A percentile compares a stretch with the other conserved stretches of the same genome.
Conservation (phyloP, 2,113 vertebrate genomes). For the Eidolon helvum region DNA sequence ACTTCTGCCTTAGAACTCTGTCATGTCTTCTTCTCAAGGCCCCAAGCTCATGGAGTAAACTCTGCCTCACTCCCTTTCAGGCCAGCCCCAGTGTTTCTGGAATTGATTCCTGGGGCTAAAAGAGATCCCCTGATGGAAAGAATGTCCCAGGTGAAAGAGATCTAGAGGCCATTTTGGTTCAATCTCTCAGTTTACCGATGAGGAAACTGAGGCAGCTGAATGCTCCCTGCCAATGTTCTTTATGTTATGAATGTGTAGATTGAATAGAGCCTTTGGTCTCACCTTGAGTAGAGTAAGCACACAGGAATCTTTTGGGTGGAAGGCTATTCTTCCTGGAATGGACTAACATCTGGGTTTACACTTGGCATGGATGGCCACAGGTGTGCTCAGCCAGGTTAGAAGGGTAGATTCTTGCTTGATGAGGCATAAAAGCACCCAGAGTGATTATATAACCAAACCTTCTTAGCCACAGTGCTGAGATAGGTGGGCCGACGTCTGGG, state of each 20-base stretch:
- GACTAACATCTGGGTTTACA: neutral
- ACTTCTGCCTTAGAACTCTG: neutral
- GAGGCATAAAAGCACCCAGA: neutral
- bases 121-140: neutral
- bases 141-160: neutral
- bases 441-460: neutral
- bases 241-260: neutral
- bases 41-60: neutral
- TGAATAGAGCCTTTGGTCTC: neutral
- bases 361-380: neutral
- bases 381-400: neutral
- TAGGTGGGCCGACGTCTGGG: neutral
- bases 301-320: neutral
- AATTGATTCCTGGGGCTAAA: neutral
- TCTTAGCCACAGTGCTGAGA: neutral
- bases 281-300: neutral
- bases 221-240: neutral
- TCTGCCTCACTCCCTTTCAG: neutral
- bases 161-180: neutral
- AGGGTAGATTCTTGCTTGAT: neutral
- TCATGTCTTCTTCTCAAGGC: neutral
- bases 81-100: neutral
- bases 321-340: neutral
- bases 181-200: neutral
- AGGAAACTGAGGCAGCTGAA: constrained; percentile 41